Percentiles rank a stretch among this genome's conserved stretches.
Evolutionary conservation across 2,888 invertebrate genomes (phyloP).

Genomic region (Unio pictorum): DNA sequence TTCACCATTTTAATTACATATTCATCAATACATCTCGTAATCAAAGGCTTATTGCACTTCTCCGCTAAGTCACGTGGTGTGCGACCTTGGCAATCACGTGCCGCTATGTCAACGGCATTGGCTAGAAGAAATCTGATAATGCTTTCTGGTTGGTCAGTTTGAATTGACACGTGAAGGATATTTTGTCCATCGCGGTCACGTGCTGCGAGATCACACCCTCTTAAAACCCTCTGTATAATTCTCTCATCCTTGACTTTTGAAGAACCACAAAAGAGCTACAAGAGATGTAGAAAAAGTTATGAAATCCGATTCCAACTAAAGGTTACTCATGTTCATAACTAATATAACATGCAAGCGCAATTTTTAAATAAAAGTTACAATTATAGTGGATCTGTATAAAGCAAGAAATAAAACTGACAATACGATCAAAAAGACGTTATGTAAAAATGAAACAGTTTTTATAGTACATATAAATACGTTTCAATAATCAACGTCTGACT

Average conservation of each 20-base stretch:
- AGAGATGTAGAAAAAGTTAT: background rate
- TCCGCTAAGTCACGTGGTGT: slow-evolving; percentile 53
- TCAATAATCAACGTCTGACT: too few species aligned
- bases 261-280: slow-evolving; percentile 53
- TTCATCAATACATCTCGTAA: slow-evolving; percentile 48
- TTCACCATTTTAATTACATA: slow-evolving; percentile 51
- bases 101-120: slow-evolving; percentile 47
- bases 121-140: slow-evolving; percentile 35
- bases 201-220: slow-evolving; percentile 51
- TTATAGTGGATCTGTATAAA: too few species aligned
- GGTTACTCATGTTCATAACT: too few species aligned
- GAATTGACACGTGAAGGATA: slow-evolving; percentile 53
- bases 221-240: slow-evolving; percentile 50
- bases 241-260: slow-evolving; percentile 51
- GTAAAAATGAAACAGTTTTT: too few species aligned
- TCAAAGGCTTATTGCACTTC: slow-evolving; percentile 36
- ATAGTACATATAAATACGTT: too few species aligned
- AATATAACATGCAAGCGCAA: too few species aligned
- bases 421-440: too few species aligned
- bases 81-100: slow-evolving; percentile 53
- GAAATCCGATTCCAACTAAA: too few species aligned
- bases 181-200: slow-evolving; percentile 56
- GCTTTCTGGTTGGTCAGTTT: slow-evolving; percentile 40
- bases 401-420: too few species aligned
- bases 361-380: too few species aligned